Percentiles rank a stretch among this genome's conserved stretches.
Evolutionary conservation across 1,140 invertebrate species (phyloP).

Genomic region (Zophobas morio): DNA sequence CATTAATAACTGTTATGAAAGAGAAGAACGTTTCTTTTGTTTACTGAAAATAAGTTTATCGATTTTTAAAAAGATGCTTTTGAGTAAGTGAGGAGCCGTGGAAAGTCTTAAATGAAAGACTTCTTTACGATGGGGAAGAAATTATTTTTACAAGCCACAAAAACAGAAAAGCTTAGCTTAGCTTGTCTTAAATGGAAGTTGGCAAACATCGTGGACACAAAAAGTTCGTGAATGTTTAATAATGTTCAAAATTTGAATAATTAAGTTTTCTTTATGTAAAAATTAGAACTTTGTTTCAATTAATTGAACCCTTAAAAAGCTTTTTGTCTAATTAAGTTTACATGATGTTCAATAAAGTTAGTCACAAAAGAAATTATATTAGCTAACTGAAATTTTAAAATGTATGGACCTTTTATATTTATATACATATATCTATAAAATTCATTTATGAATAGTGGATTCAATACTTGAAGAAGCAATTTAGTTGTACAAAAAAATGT

Average conservation of each 20-base stretch:
- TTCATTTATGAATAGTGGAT: too few species aligned
- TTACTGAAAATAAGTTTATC: conserved; percentile 4
- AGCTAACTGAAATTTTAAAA: too few species aligned
- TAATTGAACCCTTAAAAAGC: too few species aligned
- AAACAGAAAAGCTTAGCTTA: not conserved
- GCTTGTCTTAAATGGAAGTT: conserved; percentile 2
- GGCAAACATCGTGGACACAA: not conserved
- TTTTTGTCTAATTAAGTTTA: too few species aligned
- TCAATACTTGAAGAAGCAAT: too few species aligned
- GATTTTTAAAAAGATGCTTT: not conserved
- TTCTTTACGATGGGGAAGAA: not conserved
- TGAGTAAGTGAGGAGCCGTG: not conserved
- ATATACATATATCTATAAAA: too few species aligned
- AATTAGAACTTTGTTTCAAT: too few species aligned
- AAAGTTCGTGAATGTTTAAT: conserved; percentile 1
- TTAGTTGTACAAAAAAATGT: too few species aligned
- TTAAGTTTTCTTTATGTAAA: too few species aligned
- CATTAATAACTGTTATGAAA: conserved; percentile 4
- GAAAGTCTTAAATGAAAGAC: not conserved
- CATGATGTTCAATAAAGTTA: too few species aligned
- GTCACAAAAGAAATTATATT: too few species aligned
- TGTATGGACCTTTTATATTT: too few species aligned
- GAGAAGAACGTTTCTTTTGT: not conserved
- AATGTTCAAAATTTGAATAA: not conserved
- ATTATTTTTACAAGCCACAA: not conserved